phyloP scores from a whole-genome alignment of 2,797 vertebrate genomes.

The Nannoperca australis region DNA sequence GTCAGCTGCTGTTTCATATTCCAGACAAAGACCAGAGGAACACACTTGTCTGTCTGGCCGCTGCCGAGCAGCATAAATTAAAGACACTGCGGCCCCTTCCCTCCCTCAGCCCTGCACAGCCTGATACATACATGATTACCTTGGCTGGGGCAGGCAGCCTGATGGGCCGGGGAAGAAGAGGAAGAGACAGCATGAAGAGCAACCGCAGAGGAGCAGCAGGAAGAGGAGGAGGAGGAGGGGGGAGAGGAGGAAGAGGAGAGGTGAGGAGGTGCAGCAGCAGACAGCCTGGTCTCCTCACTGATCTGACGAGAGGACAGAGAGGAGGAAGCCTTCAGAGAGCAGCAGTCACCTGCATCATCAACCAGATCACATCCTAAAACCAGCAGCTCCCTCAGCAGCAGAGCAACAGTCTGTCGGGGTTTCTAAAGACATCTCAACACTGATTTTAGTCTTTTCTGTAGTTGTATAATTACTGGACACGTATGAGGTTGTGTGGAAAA shows the following conservation, averaged over 20 bases:
- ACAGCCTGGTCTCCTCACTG: slow-evolving; percentile 91
- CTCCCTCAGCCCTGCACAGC: slow-evolving; percentile 71
- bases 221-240: slow-evolving; percentile 79
- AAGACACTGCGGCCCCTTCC: background rate
- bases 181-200: slow-evolving; percentile 86
- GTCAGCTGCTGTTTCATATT: background rate
- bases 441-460: no score
- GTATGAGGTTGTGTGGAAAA: background rate
- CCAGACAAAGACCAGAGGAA: slow-evolving; percentile 2
- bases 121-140: slow-evolving; percentile 95
- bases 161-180: slow-evolving; percentile 86
- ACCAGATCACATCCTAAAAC: slow-evolving; percentile 24
- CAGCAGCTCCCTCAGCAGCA: slow-evolving; percentile 40
- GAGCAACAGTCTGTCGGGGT: background rate
- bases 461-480: background rate
- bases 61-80: slow-evolving; percentile 6
- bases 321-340: slow-evolving; percentile 70
- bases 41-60: background rate
- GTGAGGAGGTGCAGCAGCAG: slow-evolving; percentile 86
- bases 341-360: slow-evolving; percentile 45
- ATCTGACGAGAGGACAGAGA: slow-evolving; percentile 89
- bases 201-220: slow-evolving; percentile 83
- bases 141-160: slow-evolving; percentile 93
- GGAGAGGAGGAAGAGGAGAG: slow-evolving; percentile 84
- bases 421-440: no score